Evolutionary conservation across 2,797 vertebrate species (phyloP), one percentile per base, ranked within the genome.

Genomic region (Chromis chromis): DNA sequence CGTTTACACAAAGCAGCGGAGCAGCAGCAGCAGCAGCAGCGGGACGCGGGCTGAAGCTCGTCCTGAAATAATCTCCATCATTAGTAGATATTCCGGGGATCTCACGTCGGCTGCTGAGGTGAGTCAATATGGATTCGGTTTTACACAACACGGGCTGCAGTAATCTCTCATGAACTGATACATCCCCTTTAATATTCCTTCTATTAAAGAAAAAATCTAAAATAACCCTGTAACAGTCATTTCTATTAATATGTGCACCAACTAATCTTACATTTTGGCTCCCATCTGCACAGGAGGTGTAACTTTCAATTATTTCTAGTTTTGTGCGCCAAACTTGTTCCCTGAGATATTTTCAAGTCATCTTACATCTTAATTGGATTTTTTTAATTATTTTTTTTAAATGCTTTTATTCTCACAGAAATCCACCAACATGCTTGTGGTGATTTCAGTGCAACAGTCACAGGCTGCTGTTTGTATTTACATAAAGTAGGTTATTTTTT

Each of bases 1-100:
- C 27, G 78, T 86, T 87, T 79, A 82, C 84, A 82, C 70, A 66
- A 78, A 91, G 81, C 89, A 83, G 62, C 66, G 73, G 62, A 77
- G 72, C 78, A 12, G 33, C 33, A 36, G 31, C 78, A 12, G 33
- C 33, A 36, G 31, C 31, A 17, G 77, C 83, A 62, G 62, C 60
- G 53, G 84, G 83, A 82, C 76, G 65, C 74, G 63, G 67, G 62
- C 86, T 72, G 71, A 17, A 16, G 75, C 85, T 70, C 75, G 49
- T 84, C 84, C 88, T 81, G 57, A 60, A 16, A 25, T 75, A 71
- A 46, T 83, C 79, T 78, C 22, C 79, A 46, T 60, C 78, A 70
- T 52, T 52, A 31, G 33, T 31, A 48, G 36, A 13, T 36, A 66
- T 56, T 53, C 71, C 52, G 42, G 54, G 66, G 58, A 50, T 36